Conservation (phyloP, 1,140 invertebrate genomes). For the Nomia melanderi region DNA sequence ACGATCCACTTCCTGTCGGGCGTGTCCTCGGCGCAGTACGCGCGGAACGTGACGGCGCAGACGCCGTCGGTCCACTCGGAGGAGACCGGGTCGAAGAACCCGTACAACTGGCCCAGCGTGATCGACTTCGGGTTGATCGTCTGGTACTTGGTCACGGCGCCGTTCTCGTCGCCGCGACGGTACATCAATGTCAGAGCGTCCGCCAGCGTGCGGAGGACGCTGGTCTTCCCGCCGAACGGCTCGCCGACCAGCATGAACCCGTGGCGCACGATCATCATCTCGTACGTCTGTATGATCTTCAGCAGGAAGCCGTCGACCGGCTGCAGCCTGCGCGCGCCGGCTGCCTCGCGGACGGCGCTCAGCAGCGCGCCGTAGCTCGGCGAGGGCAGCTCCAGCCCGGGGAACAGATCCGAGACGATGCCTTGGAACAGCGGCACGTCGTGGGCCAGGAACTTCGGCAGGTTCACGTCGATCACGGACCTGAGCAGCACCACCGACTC, state of each 20-base stretch:
- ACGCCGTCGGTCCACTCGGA: conserved; percentile 96
- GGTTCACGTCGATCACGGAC: conserved; percentile 95
- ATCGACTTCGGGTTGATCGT: conserved; percentile 96
- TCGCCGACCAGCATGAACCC: conserved; percentile 87
- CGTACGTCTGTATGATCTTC: conserved; percentile 90
- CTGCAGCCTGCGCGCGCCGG: conserved; percentile 87
- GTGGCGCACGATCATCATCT: conserved; percentile 89
- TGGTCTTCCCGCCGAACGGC: conserved; percentile 87
- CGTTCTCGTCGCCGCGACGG: conserved; percentile 80
- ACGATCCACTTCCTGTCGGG: conserved; percentile 89
- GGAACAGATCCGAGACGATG: conserved; percentile 96
- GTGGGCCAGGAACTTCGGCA: conserved; percentile 94
- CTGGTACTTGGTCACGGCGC: conserved; percentile 85
- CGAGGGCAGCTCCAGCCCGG: conserved; percentile 87
- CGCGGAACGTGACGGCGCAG: conserved; percentile 88
- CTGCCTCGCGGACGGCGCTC: conserved; percentile 81
- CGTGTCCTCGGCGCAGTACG: conserved; percentile 85
- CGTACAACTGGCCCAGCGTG: conserved; percentile 94
- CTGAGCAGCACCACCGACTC: conserved; percentile 90
- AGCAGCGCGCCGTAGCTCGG: conserved; percentile 88
- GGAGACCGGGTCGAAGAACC: conserved; percentile 93
- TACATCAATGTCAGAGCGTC: conserved; percentile 87
- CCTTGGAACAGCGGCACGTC: conserved; percentile 94
- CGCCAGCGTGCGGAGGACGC: conserved; percentile 85
- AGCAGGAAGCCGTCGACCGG: conserved; percentile 85